These are phyloP conservation scores for Colletes collaris DNA, from an alignment of 2,888 invertebrate species.

Conservation along the genomic window DNA sequence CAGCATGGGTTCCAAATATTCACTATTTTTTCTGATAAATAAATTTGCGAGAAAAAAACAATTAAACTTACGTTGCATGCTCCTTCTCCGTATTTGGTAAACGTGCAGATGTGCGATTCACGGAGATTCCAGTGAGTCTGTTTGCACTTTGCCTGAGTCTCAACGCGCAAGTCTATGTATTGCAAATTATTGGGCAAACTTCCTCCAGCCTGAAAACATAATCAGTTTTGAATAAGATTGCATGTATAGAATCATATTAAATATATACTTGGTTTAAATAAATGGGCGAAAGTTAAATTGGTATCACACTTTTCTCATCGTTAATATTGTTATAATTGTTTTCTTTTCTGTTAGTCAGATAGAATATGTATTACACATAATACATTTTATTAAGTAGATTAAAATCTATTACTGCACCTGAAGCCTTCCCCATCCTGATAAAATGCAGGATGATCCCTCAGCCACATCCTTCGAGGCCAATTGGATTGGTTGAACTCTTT, in stretches of 20 bases:
- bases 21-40: too few relatives aligned
- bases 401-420: constrained; percentile 53
- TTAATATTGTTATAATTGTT: too few relatives aligned
- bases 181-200: constrained; percentile 68
- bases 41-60: neutral
- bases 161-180: constrained; percentile 57
- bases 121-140: constrained; percentile 43
- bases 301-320: too few relatives aligned
- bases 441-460: constrained; percentile 49
- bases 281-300: neutral
- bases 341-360: too few relatives aligned
- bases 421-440: constrained; percentile 76
- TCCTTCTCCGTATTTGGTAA: constrained; percentile 76
- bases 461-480: constrained; percentile 57
- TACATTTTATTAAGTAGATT: too few relatives aligned
- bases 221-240: neutral
- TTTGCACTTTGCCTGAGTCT: constrained; percentile 60
- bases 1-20: too few relatives aligned
- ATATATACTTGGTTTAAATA: neutral
- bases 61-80: constrained; percentile 76
- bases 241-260: neutral
- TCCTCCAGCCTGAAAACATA: constrained; percentile 64
- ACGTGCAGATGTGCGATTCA: constrained; percentile 74
- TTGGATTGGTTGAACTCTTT: constrained; percentile 65
- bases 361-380: too few relatives aligned